A percentile compares a stretch with the other conserved stretches of the same genome.
Conservation (phyloP, 2,113 vertebrate genomes). For the Ciconia maguari region DNA sequence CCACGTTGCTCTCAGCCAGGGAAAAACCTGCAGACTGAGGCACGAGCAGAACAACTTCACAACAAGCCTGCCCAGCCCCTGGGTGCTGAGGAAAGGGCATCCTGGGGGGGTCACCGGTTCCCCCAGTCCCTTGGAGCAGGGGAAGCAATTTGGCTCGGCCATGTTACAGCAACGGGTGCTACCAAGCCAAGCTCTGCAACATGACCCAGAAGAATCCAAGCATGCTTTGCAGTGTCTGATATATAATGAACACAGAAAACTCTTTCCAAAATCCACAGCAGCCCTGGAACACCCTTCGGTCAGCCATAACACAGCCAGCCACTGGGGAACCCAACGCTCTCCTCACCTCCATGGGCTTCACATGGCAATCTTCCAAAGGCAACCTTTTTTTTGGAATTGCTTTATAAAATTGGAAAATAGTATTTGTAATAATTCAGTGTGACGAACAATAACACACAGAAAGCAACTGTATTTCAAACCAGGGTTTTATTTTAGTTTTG, state of each 20-base stretch:
- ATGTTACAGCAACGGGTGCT: not conserved
- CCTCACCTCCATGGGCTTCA: not conserved
- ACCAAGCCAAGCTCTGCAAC: not conserved
- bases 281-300: not conserved
- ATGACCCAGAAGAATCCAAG: not conserved
- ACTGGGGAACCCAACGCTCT: not conserved
- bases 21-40: not conserved
- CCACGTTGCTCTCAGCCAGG: rapidly evolving
- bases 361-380: not conserved
- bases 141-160: not conserved
- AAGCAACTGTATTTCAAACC: not conserved
- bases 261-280: not conserved
- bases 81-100: not conserved
- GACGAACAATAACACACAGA: not conserved
- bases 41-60: not conserved
- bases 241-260: not conserved
- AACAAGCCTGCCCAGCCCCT: not conserved
- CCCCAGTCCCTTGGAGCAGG: not conserved
- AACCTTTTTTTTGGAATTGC: not conserved
- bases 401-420: not conserved
- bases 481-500: not conserved
- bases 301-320: rapidly evolving
- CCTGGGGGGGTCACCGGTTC: not conserved
- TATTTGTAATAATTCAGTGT: not conserved
- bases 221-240: not conserved